These are phyloP conservation scores for Alectura lathami DNA, from an alignment of 2,113 vertebrate species.

Conservation along the genomic window DNA sequence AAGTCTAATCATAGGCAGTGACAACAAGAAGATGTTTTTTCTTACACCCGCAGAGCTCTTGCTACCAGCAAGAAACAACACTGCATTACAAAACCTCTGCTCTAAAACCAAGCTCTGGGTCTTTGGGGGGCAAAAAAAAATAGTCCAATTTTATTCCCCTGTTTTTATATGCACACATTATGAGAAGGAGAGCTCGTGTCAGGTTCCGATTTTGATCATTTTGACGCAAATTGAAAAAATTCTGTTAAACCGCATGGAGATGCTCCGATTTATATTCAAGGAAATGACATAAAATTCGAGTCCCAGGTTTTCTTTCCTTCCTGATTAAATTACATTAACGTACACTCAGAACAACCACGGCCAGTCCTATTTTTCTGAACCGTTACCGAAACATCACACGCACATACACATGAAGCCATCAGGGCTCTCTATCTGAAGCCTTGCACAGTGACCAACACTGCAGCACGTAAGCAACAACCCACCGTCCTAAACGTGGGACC, in stretches of 20 bases:
- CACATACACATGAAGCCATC: neutral
- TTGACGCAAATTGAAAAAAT: conserved; percentile 52
- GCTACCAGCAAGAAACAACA: neutral
- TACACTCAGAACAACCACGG: conserved; percentile 20
- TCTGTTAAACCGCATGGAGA: conserved; percentile 48
- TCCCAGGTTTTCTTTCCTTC: conserved; percentile 58
- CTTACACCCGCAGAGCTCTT: neutral
- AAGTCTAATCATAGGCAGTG: neutral
- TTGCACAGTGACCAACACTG: neutral
- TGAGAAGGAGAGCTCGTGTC: neutral
- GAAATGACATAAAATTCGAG: conserved; percentile 54
- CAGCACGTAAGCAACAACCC: neutral
- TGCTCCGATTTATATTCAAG: conserved; percentile 8
- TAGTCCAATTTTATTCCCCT: neutral
- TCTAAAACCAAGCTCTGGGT: accelerated
- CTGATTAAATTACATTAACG: conserved; percentile 61
- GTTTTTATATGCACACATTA: neutral
- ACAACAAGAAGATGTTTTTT: neutral
- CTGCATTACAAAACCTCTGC: neutral
- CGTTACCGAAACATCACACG: neutral
- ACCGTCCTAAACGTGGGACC: neutral
- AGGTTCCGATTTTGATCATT: conserved; percentile 33
- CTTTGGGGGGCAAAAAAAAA: neutral
- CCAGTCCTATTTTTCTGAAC: neutral
- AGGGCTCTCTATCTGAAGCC: neutral